phyloP scores from a whole-genome alignment of 2,797 vertebrate genomes.

The Mormyrus hasselquistii region DNA sequence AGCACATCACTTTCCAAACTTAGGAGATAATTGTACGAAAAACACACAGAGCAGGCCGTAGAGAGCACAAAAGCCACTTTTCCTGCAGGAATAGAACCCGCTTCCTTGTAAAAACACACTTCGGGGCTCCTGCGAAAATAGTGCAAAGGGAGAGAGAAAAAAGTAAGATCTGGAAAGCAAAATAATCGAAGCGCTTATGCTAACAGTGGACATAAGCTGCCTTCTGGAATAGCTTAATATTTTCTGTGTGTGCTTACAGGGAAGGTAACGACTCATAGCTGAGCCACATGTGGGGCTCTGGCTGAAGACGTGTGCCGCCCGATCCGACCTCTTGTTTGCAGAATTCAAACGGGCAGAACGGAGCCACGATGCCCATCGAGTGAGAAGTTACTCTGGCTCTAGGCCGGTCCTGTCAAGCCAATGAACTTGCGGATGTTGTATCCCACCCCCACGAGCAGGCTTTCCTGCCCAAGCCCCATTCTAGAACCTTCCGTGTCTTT shows the following conservation, averaged over 20 bases:
- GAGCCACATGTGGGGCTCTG: not conserved
- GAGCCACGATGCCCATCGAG: not conserved
- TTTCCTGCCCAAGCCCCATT: not conserved
- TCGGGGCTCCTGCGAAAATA: constrained; percentile 51
- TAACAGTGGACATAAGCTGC: not conserved
- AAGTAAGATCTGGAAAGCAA: constrained; percentile 26
- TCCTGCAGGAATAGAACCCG: constrained; percentile 43
- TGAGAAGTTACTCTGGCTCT: not conserved
- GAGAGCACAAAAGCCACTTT: constrained; percentile 55
- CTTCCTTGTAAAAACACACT: constrained; percentile 59
- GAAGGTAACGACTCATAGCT: not conserved
- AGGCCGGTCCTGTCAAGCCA: not conserved
- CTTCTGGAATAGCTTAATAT: constrained; percentile 23
- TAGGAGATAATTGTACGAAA: constrained; percentile 61
- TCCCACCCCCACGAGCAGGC: not conserved
- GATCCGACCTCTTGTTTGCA: not conserved
- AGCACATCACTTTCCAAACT: constrained; percentile 56
- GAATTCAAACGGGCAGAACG: not conserved
- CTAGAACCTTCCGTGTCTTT: not conserved
- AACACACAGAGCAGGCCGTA: constrained; percentile 57
- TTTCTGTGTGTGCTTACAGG: not conserved
- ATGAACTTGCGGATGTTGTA: not conserved
- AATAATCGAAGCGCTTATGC: constrained; percentile 10
- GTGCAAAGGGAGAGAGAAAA: constrained; percentile 35
- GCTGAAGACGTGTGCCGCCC: not conserved